Conservation (phyloP, 2,888 invertebrate species). For the Antheraea assamensis region DNA sequence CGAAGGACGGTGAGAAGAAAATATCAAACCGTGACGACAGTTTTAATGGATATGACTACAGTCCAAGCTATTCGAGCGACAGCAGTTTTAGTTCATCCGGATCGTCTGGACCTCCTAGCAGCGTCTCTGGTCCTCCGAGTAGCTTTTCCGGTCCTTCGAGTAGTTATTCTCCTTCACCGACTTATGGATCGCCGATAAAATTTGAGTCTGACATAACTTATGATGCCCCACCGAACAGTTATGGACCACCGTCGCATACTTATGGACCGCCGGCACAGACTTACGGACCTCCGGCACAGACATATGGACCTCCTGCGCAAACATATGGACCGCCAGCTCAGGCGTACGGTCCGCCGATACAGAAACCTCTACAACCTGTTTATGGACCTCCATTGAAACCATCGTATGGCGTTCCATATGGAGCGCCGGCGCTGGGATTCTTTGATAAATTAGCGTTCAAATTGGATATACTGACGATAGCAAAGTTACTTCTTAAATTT, state of each 20-base stretch:
- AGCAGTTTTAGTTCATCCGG: constrained; percentile 61
- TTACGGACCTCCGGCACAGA: constrained; percentile 63
- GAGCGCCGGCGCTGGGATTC: constrained; percentile 77
- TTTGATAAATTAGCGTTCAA: constrained; percentile 87
- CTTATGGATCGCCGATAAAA: constrained; percentile 63
- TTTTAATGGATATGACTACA: constrained; percentile 70
- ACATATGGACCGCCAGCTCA: constrained; percentile 65
- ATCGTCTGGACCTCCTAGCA: constrained; percentile 44
- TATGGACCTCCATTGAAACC: constrained; percentile 75
- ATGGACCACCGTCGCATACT: constrained; percentile 61
- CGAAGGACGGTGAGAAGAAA: constrained; percentile 75
- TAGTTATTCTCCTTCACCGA: constrained; percentile 58
- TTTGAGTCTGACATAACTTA: constrained; percentile 64
- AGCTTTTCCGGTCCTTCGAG: constrained; percentile 54
- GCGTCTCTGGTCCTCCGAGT: constrained; percentile 50
- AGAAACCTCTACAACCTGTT: constrained; percentile 57
- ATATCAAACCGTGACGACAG: constrained; percentile 75
- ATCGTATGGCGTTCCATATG: constrained; percentile 81
- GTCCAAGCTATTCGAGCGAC: constrained; percentile 62
- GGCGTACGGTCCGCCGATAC: constrained; percentile 62
- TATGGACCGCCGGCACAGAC: constrained; percentile 51
- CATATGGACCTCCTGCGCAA: constrained; percentile 71
- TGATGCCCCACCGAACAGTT: constrained; percentile 54
- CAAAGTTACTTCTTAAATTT: constrained; percentile 88
- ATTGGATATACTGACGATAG: constrained; percentile 86